Conservation (phyloP, 2,888 invertebrate species). For the Cheiracanthium punctorium region DNA sequence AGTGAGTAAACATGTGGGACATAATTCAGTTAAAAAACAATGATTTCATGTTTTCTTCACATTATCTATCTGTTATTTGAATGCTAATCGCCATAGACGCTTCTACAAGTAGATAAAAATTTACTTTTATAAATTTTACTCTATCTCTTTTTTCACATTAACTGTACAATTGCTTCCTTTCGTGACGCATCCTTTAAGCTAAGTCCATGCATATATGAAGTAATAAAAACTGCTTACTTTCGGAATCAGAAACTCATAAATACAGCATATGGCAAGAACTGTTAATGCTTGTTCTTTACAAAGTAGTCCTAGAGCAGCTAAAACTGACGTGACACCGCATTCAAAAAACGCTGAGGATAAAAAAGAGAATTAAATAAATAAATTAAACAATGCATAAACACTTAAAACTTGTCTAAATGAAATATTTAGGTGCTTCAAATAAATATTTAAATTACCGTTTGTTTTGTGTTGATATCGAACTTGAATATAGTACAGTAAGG, state of each 20-base stretch:
- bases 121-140: too few species aligned
- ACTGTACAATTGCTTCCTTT: too few species aligned
- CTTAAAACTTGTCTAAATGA: neutral
- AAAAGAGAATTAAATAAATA: neutral
- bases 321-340: slow-evolving; percentile 85
- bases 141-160: too few species aligned
- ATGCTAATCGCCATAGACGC: too few species aligned
- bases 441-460: slow-evolving; percentile 32
- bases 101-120: too few species aligned
- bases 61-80: too few species aligned
- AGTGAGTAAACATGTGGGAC: too few species aligned
- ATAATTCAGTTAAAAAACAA: too few species aligned
- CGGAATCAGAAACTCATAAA: slow-evolving; percentile 55
- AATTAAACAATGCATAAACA: neutral
- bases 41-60: too few species aligned
- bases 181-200: too few species aligned
- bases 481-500: slow-evolving; percentile 89
- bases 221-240: slow-evolving; percentile 58
- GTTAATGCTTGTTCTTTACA: slow-evolving; percentile 99
- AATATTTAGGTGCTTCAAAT: neutral
- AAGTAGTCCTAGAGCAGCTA: slow-evolving; percentile 92
- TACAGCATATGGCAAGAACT: slow-evolving; percentile 89
- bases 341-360: slow-evolving; percentile 74
- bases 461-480: slow-evolving; percentile 78
- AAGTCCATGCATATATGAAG: too few species aligned